Percentiles rank a stretch among this genome's conserved stretches.
Evolutionary conservation across 2,888 invertebrate species (phyloP).

Genomic region (Euplagia quadripunctaria): DNA sequence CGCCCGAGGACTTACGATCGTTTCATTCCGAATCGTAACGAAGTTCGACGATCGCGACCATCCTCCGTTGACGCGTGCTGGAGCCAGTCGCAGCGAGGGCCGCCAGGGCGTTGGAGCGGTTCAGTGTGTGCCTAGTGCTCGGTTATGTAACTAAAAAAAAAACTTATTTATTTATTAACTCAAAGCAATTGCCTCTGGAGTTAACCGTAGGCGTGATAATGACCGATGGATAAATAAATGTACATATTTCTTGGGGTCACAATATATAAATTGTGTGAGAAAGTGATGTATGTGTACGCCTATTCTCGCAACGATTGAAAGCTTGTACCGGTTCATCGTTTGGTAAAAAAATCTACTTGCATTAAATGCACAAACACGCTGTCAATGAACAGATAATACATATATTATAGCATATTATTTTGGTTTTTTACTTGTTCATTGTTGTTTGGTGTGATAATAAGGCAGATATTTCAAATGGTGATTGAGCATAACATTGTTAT

Average conservation of each 20-base stretch:
- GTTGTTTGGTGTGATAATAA: slow-evolving; percentile 35
- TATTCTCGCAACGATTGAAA: slow-evolving; percentile 76
- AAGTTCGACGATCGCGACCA: slow-evolving; percentile 84
- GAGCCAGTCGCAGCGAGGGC: slow-evolving; percentile 84
- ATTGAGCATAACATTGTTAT: slow-evolving; percentile 40
- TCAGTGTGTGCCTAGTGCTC: slow-evolving; percentile 75
- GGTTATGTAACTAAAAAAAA: slow-evolving; percentile 84
- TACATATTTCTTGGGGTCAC: slow-evolving; percentile 32
- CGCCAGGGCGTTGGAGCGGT: slow-evolving; percentile 83
- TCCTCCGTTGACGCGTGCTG: slow-evolving; percentile 83
- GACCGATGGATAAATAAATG: slow-evolving; percentile 50
- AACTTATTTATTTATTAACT: slow-evolving; percentile 85
- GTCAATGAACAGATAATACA: slow-evolving; percentile 39
- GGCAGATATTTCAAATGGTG: slow-evolving; percentile 42
- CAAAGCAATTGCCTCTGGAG: slow-evolving; percentile 66
- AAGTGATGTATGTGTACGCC: slow-evolving; percentile 84
- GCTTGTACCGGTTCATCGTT: slow-evolving; percentile 79
- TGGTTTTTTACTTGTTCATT: slow-evolving; percentile 10
- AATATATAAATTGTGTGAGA: slow-evolving; percentile 65
- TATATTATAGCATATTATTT: slow-evolving; percentile 40
- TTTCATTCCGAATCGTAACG: slow-evolving; percentile 83
- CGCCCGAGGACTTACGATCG: slow-evolving; percentile 84
- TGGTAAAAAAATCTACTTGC: slow-evolving; percentile 65
- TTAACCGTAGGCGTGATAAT: slow-evolving; percentile 53
- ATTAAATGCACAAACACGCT: slow-evolving; percentile 43